Evolutionary conservation across 2,888 invertebrate species (phyloP).

Genomic region (Hydrotaea cyrtoneurina): DNA sequence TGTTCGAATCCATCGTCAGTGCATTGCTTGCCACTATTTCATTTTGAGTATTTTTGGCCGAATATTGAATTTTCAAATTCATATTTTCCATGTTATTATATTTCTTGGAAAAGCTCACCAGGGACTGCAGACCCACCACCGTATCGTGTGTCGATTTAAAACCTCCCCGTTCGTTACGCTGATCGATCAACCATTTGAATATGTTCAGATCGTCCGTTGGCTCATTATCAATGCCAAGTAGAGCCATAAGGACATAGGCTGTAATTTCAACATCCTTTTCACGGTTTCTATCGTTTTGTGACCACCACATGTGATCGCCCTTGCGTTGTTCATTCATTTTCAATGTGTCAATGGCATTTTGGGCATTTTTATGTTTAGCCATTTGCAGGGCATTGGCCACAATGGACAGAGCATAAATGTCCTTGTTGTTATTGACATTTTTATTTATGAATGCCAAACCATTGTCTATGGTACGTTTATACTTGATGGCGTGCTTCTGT

Average conservation of each 20-base stretch:
- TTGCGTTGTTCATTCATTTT: conserved; percentile 78
- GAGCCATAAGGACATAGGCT: conserved; percentile 89
- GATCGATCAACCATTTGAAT: conserved; percentile 87
- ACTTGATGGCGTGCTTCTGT: conserved; percentile 76
- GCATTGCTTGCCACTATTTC: neutral
- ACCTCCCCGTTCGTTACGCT: conserved; percentile 86
- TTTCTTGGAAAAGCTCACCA: conserved; percentile 84
- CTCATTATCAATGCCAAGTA: conserved; percentile 86
- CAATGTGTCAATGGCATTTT: conserved; percentile 83
- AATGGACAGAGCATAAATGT: conserved; percentile 89
- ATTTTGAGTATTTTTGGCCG: conserved; percentile 9
- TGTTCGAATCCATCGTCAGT: neutral
- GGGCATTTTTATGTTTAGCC: conserved; percentile 87
- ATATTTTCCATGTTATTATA: conserved; percentile 75
- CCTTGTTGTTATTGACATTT: conserved; percentile 84
- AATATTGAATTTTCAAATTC: conserved; percentile 23
- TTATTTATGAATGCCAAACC: conserved; percentile 88
- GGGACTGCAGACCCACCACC: conserved; percentile 87
- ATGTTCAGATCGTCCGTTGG: conserved; percentile 84
- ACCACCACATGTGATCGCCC: conserved; percentile 88
- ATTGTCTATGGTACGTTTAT: conserved; percentile 87
- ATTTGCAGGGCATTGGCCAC: conserved; percentile 89
- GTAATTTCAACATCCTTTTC: conserved; percentile 90
- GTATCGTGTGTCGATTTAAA: conserved; percentile 91
- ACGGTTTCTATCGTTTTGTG: conserved; percentile 82